Evolutionary conservation across 2,888 invertebrate species (phyloP), one percentile per base, ranked within the genome.

Genomic region (Schizaphis graminum): DNA sequence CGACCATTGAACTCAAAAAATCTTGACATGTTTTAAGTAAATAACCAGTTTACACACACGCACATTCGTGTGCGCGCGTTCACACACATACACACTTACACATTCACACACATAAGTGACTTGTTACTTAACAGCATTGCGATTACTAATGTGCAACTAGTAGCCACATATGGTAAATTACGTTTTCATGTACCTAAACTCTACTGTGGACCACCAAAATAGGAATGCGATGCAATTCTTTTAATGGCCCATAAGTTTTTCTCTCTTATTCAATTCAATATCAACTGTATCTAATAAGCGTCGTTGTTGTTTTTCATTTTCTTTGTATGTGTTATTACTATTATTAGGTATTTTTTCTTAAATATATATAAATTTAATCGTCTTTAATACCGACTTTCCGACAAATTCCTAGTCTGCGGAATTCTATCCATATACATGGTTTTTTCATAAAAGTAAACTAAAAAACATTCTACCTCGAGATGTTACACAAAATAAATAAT

Each of bases 21-120:
- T 90, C 93, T 90, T 90, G 90, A 94, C 93, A 86, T 89, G 90
- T 94, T 94, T 91, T 94, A 90, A 94, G 93, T 94, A 90, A 94
- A 94, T 90, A 94, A 94, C 93, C 93, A 94, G 93, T 94, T 94
- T 94, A 61, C 28, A 85, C 84, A 89, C 56, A 84, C 77, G 53
- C 49, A 47, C n/a, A 56, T 41, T 35, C 41, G 24, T 24, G 57
- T 16, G 35, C 89, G 26, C 41, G 24, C 89, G 5, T 41, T 26
- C 44, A 47, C 86, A 87, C n/a, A 87, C 84, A 87, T 53, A 88
- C 53, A 88, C 24, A 92, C 41, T 44, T 53, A 88, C 28, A 87
- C 92, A 92, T 49, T 86, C 57, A 28, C 84, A 56, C 77, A 53
- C 47, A 85, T 85, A 93, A 93, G 90, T 90, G 90, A 94, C 89